Base-by-base conservation (phyloP, 2,797 vertebrate genomes). In the Pempheris klunzingeri region DNA sequence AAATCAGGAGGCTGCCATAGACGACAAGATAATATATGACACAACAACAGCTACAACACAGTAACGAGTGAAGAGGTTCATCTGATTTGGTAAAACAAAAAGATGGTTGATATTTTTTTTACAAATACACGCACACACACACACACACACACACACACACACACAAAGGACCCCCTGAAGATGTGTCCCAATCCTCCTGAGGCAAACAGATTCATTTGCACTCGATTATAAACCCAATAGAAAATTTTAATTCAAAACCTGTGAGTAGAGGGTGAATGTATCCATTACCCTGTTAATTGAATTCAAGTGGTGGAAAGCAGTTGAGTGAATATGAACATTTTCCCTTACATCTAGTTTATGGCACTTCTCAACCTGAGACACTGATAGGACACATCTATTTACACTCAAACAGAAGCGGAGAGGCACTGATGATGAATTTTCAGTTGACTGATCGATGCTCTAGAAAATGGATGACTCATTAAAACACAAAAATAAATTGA, bases 251-350 rank as follows among this genome's bases (percentile, higher is more conserved):
- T 79, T 87, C 79, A 67, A 17, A 72, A 39, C 71, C 78, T 46
- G 64, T 13, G 39, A 78, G 62, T 30, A 71, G 68, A 68, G 38
- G 15, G 44, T 78, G 80, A 68, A 68, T 54, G 75, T 55, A 62
- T 75, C 68, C 58, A 82, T 86, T 85, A 86, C 67, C 36, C 63
- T 17, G 52, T 64, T 84, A 83, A 90, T 77, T 90, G 57, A 88
- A 88, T 81, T 78, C 68, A 88, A 81, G 78, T 69, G 67, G 65
- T 53, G 62, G 52, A 78, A 81, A 78, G 58, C 72, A 73, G 24
- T 59, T 26, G 54, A 69, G 68, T 69, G 68, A 77, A 75, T 58
- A 41, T 77, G 34, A 69, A 73, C 53, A 47, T 38, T 12, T 59
- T 76, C 61, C 41, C 0, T 73, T 44, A 20, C 53, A 65, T 83